Percentiles rank a stretch among this genome's conserved stretches.
phyloP scores from a whole-genome alignment of 2,113 vertebrate genomes.

The Malurus melanocephalus region DNA sequence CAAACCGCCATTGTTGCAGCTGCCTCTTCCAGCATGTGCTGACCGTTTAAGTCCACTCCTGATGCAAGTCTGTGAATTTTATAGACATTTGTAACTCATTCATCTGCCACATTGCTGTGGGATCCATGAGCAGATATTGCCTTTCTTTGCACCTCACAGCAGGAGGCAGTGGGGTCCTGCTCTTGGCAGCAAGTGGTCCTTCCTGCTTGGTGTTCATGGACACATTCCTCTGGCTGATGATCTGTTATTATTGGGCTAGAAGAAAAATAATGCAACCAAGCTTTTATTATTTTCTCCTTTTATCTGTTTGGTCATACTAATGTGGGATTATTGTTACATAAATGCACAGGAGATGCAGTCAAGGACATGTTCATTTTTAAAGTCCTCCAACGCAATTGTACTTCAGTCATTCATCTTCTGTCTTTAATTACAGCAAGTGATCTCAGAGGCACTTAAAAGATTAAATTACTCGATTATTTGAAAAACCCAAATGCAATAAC shows the following conservation, averaged over 20 bases:
- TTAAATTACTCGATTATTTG: slow-evolving; percentile 62
- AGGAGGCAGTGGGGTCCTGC: not conserved
- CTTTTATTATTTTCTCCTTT: slow-evolving; percentile 35
- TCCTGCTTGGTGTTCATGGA: slow-evolving; percentile 7
- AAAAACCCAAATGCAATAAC: slow-evolving; percentile 43
- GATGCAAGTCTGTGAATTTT: slow-evolving; percentile 11
- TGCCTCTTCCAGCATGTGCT: not conserved
- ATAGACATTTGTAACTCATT: slow-evolving; percentile 20
- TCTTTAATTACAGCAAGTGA: slow-evolving; percentile 60
- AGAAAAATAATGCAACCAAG: slow-evolving; percentile 1
- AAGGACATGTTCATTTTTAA: slow-evolving; percentile 47
- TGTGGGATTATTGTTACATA: slow-evolving; percentile 24
- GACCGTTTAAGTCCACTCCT: not conserved
- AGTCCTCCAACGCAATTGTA: slow-evolving; percentile 6
- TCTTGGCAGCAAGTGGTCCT: not conserved
- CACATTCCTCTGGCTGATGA: slow-evolving; percentile 9
- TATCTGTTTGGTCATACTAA: slow-evolving; percentile 36
- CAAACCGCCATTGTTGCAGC: not conserved
- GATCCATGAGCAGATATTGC: not conserved
- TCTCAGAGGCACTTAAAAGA: slow-evolving; percentile 61
- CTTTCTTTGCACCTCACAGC: not conserved
- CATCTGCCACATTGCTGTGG: not conserved
- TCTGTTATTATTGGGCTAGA: not conserved
- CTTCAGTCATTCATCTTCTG: slow-evolving; percentile 49
- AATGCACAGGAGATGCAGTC: slow-evolving; percentile 4